These are phyloP conservation scores for Psittacula cyanocephala DNA, from an alignment of 2,113 vertebrate genomes.

Conservation along the genomic window DNA sequence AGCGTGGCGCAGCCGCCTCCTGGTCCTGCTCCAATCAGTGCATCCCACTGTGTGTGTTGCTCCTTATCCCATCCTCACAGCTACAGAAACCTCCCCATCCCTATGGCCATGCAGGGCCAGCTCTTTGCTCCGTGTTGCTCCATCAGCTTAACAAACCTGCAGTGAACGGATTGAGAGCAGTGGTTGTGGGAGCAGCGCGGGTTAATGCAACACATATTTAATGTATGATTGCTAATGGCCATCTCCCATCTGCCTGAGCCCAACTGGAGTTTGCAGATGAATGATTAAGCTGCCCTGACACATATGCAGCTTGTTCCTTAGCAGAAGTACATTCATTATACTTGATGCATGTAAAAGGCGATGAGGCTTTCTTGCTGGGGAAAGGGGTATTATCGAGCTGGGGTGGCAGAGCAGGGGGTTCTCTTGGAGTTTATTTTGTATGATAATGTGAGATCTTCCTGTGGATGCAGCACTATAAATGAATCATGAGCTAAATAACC, in stretches of 20 bases:
- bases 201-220: constrained; percentile 70
- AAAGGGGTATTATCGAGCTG: neutral
- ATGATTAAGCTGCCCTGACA: constrained; percentile 59
- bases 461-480: neutral
- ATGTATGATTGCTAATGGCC: constrained; percentile 69
- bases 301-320: constrained; percentile 2
- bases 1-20: neutral
- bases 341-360: neutral
- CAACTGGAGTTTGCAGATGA: constrained; percentile 52
- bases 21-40: fast-evolving
- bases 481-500: constrained; percentile 58
- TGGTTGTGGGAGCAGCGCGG: neutral
- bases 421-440: neutral
- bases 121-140: neutral
- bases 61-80: neutral
- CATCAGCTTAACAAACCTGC: constrained; percentile 28
- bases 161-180: neutral
- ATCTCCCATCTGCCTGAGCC: constrained; percentile 64
- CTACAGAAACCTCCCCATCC: neutral
- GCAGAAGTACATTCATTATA: constrained; percentile 16
- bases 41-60: fast-evolving
- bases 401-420: neutral
- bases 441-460: neutral
- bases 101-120: fast-evolving
- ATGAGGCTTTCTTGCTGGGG: neutral